Base-by-base conservation (phyloP, 2,113 vertebrate species). In the Chroicocephalus ridibundus region DNA sequence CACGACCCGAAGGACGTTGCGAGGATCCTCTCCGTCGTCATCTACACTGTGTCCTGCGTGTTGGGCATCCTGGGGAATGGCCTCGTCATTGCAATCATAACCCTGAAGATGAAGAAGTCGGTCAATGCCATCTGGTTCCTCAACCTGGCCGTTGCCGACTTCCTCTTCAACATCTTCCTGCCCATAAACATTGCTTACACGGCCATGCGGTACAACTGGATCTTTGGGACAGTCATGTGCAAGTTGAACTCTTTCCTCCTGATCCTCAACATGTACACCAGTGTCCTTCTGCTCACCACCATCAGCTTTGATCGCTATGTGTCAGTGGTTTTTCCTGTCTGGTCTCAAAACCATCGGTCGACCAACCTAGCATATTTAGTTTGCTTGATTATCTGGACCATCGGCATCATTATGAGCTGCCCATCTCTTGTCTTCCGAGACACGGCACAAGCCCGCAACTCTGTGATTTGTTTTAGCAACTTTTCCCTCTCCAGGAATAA, bases 231-330 rank as follows among this genome's bases (percentile, higher is more conserved):
- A 0, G 98, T 97, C 94, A 97, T 99, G 99, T 99, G 99, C 98
- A 99, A 99, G 94, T 85, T 99, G 19, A 98, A 97, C 81, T 98
- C 98, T 49, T 98, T 98, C 15, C 94, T 99, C 17, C 98, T 99
- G 97, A 98, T 98, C 90, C 97, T 99, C 88, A 99, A 99, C 98
- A 99, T 99, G 99, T 99, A 99, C 98, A 99, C 99, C 95, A 99
- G 99, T 9, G 99, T 99, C 88, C 98, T 99, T 75, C 97, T 99
- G 86, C 98, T 99, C 65, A 98, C 98, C 10, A 82, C 98, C 93
- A 99, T 99, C 98, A 99, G 99, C 68, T 66, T 99, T 0, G 99
- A 99, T 92, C 99, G 99, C 71, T 99, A 98, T 13, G 22, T 99
- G 47, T 98, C 98, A 0, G 99, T 99, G 65, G 88, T 99, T 25